Percentiles rank a stretch among this genome's conserved stretches.
These are phyloP conservation scores for Ameiurus melas DNA, from an alignment of 2,113 vertebrate genomes.

Conservation along the genomic window DNA sequence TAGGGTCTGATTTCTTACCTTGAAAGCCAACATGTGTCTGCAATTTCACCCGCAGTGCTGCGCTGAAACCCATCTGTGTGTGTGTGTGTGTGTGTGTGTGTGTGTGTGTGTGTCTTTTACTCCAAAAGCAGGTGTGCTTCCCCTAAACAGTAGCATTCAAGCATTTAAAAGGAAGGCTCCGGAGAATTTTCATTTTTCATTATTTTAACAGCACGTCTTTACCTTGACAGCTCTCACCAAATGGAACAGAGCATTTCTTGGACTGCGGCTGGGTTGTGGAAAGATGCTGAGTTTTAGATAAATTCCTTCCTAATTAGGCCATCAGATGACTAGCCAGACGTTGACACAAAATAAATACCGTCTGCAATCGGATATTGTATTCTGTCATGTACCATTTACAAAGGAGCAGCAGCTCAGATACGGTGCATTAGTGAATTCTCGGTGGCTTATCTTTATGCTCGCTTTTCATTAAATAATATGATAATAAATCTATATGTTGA, in stretches of 20 bases:
- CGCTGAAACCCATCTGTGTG: slow-evolving; percentile 30
- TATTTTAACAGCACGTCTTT: slow-evolving; percentile 45
- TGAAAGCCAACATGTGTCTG: slow-evolving; percentile 51
- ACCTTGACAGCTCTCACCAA: slow-evolving; percentile 45
- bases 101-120: slow-evolving; percentile 31
- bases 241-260: slow-evolving; percentile 48
- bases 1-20: slow-evolving; percentile 44
- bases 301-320: slow-evolving; percentile 21
- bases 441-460: background rate
- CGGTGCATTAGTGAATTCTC: background rate
- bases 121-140: slow-evolving; percentile 52
- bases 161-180: slow-evolving; percentile 45
- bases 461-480: background rate
- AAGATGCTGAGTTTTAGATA: slow-evolving; percentile 8
- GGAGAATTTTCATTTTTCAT: slow-evolving; percentile 47
- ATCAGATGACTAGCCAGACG: slow-evolving; percentile 7
- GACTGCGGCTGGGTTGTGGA: slow-evolving; percentile 19
- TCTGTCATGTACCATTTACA: slow-evolving; percentile 10
- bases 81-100: background rate
- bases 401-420: background rate
- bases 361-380: slow-evolving; percentile 13
- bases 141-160: slow-evolving; percentile 50
- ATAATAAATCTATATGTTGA: background rate
- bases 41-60: slow-evolving; percentile 46
- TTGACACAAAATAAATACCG: slow-evolving; percentile 17